Base-by-base conservation (phyloP, 1,140 invertebrate genomes). In the Bombus consobrinus region DNA sequence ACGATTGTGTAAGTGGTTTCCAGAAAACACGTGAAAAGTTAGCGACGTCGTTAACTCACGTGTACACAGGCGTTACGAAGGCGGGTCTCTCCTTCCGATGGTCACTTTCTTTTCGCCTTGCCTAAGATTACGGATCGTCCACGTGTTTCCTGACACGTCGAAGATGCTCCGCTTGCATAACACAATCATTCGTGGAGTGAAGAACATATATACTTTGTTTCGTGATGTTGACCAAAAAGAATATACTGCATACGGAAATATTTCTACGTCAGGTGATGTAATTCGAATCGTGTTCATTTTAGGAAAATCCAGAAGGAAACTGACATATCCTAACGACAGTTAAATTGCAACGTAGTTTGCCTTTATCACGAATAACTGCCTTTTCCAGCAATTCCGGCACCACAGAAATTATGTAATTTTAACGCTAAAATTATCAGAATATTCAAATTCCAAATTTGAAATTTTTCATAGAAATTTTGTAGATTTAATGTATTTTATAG, bases 71-170 rank as follows among this genome's bases (percentile, higher is more conserved):
- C 69, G 81, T 92, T 92, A 88, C 85, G 87, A 89, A 89, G 92
- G 86, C 88, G 18, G 47, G 88, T 83, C 92, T 91, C 91, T 90
- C 84, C 89, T 92, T 89, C 87, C 89, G 91, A 93, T 90, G 88
- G 87, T 41, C 92, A 92, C 93, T 93, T 93, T 93, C 93, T 93
- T 93, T 91, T 92, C 86, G 81, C 76, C 91, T 93, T 93, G 91
- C 90, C 89, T 92, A 93, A 93, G 88, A 86, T 57, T 83, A 87
- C 88, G 85, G 88, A 92, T 89, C 87, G 81, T 79, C 85, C 91
- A 92, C 91, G 92, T 92, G 92, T 82, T 91, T 90, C 81, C 83
- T 85, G 91, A 90, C 93, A 92, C 91, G 91, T 91, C 57, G 37
- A 47, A 80, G 79, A 85, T 68, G 64, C 71, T 15, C 15, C 8